Percentiles rank a stretch among this genome's conserved stretches.
phyloP scores from a whole-genome alignment of 2,888 invertebrate species.

The Mimachlamys varia region DNA sequence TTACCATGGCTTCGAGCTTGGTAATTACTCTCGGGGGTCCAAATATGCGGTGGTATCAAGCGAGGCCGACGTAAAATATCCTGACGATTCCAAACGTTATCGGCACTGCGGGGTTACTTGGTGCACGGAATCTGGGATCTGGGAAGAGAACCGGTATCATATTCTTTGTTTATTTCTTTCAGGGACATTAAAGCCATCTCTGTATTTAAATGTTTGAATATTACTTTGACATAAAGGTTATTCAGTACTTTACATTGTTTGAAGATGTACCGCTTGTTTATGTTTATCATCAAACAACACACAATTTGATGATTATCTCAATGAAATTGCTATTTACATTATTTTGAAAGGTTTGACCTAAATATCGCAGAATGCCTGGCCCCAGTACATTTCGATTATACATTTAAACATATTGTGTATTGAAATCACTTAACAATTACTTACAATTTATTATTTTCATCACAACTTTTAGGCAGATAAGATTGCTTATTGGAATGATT shows the following conservation, averaged over 20 bases:
- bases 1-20: background rate
- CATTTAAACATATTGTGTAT: too few species aligned
- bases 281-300: too few species aligned
- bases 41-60: background rate
- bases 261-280: too few species aligned
- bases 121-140: background rate
- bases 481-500: too few species aligned
- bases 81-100: background rate
- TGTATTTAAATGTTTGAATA: background rate
- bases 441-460: too few species aligned
- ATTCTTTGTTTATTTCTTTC: background rate
- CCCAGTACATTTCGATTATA: too few species aligned
- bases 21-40: constrained; percentile 13
- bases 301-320: too few species aligned
- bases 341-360: too few species aligned
- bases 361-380: too few species aligned
- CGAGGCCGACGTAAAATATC: background rate
- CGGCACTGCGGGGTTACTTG: background rate
- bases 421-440: too few species aligned
- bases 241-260: background rate
- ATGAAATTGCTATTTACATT: too few species aligned
- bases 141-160: background rate
- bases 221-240: background rate
- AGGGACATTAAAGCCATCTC: background rate
- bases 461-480: too few species aligned